phyloP scores from a whole-genome alignment of 2,797 vertebrate species.

The Gobionotothen gibberifrons region DNA sequence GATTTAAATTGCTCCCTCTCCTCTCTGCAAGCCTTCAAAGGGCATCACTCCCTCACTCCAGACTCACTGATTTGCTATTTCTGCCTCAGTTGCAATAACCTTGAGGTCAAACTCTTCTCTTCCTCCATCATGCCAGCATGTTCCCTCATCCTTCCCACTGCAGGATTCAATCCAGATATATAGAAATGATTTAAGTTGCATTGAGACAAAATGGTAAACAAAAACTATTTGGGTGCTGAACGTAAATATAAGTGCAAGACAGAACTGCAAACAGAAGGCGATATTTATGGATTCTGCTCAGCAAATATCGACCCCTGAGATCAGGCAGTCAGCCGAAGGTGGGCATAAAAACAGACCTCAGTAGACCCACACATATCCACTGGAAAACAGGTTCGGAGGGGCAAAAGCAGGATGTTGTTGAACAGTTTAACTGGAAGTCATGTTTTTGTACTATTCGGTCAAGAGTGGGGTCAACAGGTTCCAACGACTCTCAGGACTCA shows the following conservation, averaged over 20 bases:
- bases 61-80: constrained; percentile 43
- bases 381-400: not conserved
- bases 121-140: not conserved
- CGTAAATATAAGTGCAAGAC: not conserved
- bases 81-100: constrained; percentile 19
- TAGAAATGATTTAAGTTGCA: constrained; percentile 5
- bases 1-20: constrained; percentile 51
- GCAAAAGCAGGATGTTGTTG: not conserved
- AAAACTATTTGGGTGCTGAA: not conserved
- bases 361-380: not conserved
- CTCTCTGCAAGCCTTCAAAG: constrained; percentile 32
- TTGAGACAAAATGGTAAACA: constrained; percentile 8
- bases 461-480: not conserved
- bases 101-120: constrained; percentile 43
- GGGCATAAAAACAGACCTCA: not conserved
- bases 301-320: not conserved
- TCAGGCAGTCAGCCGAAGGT: not conserved
- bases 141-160: constrained; percentile 11
- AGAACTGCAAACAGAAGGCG: not conserved
- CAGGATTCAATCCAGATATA: constrained; percentile 10
- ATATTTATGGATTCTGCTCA: not conserved
- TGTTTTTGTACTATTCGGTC: not conserved
- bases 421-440: not conserved
- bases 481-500: too few species aligned
- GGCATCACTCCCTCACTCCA: constrained; percentile 22